Evolutionary conservation across 2,113 vertebrate species (phyloP).

Genomic region (Gambusia affinis): DNA sequence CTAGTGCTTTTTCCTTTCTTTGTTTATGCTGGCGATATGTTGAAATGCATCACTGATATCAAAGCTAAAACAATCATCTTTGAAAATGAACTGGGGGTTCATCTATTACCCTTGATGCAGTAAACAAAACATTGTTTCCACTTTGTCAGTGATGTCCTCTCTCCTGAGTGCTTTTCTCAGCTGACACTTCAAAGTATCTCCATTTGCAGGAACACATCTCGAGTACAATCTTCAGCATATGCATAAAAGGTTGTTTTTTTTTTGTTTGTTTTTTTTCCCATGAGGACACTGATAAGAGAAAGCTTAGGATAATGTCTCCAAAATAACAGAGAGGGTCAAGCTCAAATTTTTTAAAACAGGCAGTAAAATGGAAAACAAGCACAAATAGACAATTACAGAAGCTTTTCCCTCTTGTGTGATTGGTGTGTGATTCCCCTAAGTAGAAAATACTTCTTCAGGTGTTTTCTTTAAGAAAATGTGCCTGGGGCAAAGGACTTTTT

Average conservation of each 20-base stretch:
- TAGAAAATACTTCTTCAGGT: neutral
- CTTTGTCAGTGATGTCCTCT: neutral
- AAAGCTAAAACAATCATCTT: conserved; percentile 9
- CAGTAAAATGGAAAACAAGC: neutral
- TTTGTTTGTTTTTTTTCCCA: too few species aligned
- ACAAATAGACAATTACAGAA: neutral
- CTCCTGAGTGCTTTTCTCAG: neutral
- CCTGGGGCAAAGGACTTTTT: too few species aligned
- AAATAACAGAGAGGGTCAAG: neutral
- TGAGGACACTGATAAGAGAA: neutral
- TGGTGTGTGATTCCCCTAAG: neutral
- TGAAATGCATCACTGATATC: conserved; percentile 6
- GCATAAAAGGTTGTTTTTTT: neutral
- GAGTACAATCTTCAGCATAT: neutral
- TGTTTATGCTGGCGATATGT: neutral
- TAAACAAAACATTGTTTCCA: conserved; percentile 14
- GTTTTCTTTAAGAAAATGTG: too few species aligned
- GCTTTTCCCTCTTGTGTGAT: neutral
- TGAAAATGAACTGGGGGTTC: neutral
- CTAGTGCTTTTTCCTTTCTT: neutral
- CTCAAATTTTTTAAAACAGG: neutral
- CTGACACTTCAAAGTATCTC: neutral
- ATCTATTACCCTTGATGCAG: neutral
- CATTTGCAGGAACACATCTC: neutral
- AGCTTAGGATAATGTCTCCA: neutral